Base-by-base conservation (phyloP, 1,140 invertebrate species). In the Triops cancriformis region DNA sequence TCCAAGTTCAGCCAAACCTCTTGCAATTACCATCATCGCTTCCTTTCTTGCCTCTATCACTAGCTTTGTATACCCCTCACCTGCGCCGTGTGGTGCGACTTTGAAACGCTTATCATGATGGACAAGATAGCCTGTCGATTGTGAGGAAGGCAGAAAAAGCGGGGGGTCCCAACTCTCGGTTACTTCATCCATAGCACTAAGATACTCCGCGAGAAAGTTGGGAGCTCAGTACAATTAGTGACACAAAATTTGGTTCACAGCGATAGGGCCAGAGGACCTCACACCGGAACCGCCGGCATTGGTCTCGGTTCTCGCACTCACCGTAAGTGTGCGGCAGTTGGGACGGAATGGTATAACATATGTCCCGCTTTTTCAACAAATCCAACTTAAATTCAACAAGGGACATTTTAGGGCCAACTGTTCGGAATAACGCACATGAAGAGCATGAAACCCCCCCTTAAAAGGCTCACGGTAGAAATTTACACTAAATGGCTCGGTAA, bases 21-120 rank as follows among this genome's bases (percentile, higher is more conserved):
- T 64, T 64, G 51, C 51, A 64, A 64, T 64, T 64, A 64, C 51
- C 51, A 64, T 64, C 51, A 64, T 64, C 51, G 51, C 51, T 64
- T 64, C 51, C 51, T 64, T 64, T 64, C n/a, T 64, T 23, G 51
- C 51, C n/a, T 64, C n/a, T 14, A 3, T 64, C 51, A 23, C 51
- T 23, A 64, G n/a, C 51, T 64, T n/a, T 64, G 51, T 64, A 64
- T 64, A 64, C 23, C 51, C n/a, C 51, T 64, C 51, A 64, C 51
- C 51, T 64, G 51, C 51, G 51, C 51, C 14, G 51, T 64, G 51
- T 64, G 51, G 51, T 64, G 51, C 51, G 51, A 64, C 51, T 23
- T n/a, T 23, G 51, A 23, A 64, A 64, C 51, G 51, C 23, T 64
- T 64, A 64, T 64, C 51, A 64, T 23, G 51, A 64, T 64, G 45